Evolutionary conservation across 2,888 invertebrate genomes (phyloP), one percentile per base, ranked within the genome.

Genomic region (Mellilla xanthometata): DNA sequence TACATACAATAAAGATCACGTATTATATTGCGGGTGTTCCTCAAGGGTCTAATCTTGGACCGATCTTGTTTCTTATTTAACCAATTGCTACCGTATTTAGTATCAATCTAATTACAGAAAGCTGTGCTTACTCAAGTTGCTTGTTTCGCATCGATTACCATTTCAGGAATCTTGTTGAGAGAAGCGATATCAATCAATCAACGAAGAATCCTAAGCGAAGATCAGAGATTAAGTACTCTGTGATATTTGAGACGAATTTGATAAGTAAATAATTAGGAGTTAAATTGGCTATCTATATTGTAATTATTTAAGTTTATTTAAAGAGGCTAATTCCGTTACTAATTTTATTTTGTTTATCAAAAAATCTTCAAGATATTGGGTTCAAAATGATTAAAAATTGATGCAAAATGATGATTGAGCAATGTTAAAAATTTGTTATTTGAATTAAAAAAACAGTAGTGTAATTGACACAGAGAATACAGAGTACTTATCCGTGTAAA

Each of bases 1-100:
- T 49, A 54, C 41, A 55, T 52, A 53, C 44, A 54, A 30, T 51
- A 41, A 53, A 51, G 53, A 55, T 58, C 34, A 34, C 40, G 42
- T 32, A 2, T 7, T 53, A 55, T 54, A 49, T 31, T 24, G 29
- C 31, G 45, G 39, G 52, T 30, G 46, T 52, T 15, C 35, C 46
- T 44, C 49, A 54, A 34, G 53, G 53, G 7, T 41, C 29, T 29
- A 46, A 55, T 58, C 55, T 49, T 5, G 10, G 36, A 30, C 53
- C 46, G 27, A 55, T 53, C 53, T 55, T 40, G 34, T 54, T 55
- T 40, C 53, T 46, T 44, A 39, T 38, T 26, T 43, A 35, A 39
- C 26, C 42, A 35, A 54, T 49, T 38, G 43, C 31, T 44, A 35
- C 39, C 40, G 39, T 45, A 51, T 45, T 41, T 42, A 32, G 49